Percentiles rank a stretch among this genome's conserved stretches.
Evolutionary conservation across 2,113 vertebrate genomes (phyloP).

Genomic region (Orycteropus afer): DNA sequence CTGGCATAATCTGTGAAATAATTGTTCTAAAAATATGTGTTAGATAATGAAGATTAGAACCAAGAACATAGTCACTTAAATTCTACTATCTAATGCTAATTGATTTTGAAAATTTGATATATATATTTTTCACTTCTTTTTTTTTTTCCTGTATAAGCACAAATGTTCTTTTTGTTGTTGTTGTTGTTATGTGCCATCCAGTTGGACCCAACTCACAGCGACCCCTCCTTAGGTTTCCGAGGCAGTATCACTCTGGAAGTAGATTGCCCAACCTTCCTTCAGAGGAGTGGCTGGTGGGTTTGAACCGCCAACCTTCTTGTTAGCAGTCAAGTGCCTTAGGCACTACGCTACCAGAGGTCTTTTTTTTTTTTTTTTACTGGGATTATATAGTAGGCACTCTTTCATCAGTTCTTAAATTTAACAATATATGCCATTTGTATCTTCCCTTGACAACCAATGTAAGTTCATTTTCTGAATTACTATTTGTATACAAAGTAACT

Average conservation of each 20-base stretch:
- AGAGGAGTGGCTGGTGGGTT: no score
- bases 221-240: no score
- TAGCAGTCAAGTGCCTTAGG: no score
- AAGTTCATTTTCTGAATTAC: background rate
- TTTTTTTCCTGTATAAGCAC: background rate
- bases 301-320: no score
- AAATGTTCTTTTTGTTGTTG: background rate
- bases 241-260: no score
- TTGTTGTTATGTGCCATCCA: no score
- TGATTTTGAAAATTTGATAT: background rate
- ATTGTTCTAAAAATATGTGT: background rate
- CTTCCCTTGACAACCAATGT: background rate
- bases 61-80: background rate
- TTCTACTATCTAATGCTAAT: background rate
- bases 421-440: background rate
- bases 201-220: no score
- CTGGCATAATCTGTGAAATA: background rate
- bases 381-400: background rate
- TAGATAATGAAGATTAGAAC: background rate
- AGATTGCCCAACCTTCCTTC: no score
- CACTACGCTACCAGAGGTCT: no score
- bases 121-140: background rate
- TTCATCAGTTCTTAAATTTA: background rate
- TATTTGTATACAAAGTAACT: background rate
- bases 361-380: background rate